A percentile compares a stretch with the other conserved stretches of the same genome.
phyloP scores from a whole-genome alignment of 1,140 invertebrate genomes.

The Ceratitis capitata region DNA sequence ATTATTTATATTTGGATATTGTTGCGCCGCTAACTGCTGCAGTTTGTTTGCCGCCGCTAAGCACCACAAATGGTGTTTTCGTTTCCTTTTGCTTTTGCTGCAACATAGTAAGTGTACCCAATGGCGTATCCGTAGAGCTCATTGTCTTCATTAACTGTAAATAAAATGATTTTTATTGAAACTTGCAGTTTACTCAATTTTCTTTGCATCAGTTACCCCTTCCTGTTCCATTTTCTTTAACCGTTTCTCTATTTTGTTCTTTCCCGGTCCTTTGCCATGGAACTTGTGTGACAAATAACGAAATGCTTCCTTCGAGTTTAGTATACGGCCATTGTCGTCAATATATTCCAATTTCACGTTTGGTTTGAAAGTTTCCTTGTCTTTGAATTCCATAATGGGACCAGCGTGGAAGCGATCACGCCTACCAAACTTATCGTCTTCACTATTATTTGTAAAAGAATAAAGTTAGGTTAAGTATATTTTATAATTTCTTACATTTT shows the following conservation, averaged over 20 bases:
- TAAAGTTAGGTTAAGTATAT: neutral
- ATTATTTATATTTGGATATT: conserved; percentile 64
- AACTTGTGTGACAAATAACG: conserved; percentile 96
- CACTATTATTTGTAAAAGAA: conserved; percentile 67
- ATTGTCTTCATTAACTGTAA: conserved; percentile 93
- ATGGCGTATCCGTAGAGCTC: conserved; percentile 97
- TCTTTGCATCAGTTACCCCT: conserved; percentile 70
- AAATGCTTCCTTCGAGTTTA: conserved; percentile 97
- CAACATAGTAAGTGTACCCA: conserved; percentile 92
- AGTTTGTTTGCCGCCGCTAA: conserved; percentile 84
- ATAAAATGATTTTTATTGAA: conserved; percentile 65
- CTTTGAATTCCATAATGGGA: conserved; percentile 91
- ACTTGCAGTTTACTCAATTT: neutral
- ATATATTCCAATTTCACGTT: conserved; percentile 98
- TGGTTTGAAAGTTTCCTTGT: conserved; percentile 93
- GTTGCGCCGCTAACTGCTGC: conserved; percentile 47
- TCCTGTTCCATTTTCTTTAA: conserved; percentile 95
- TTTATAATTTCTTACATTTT: neutral
- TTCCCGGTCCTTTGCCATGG: conserved; percentile 98
- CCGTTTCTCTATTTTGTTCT: conserved; percentile 98
- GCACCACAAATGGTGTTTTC: conserved; percentile 92
- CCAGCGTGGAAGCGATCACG: conserved; percentile 80
- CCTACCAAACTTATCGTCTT: conserved; percentile 84
- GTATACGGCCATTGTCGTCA: conserved; percentile 89
- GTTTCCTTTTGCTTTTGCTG: conserved; percentile 97